These are phyloP conservation scores for Acomys russatus DNA, from an alignment of 2,797 vertebrate genomes.

Conservation along the genomic window DNA sequence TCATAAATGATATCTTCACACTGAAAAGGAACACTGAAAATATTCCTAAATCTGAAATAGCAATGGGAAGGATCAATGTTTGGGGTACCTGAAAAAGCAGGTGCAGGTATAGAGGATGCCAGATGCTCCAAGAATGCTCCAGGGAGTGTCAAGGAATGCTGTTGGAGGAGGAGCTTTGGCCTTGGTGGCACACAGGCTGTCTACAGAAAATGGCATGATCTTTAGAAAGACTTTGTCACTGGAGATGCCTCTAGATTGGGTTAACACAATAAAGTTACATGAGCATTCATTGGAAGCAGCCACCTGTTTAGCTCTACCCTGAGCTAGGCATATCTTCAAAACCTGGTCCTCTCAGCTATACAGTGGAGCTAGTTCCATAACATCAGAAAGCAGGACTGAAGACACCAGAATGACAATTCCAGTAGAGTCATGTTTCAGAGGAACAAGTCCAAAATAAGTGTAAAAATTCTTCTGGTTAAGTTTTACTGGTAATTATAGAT, in stretches of 20 bases:
- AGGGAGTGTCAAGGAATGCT: too few species aligned
- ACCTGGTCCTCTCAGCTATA: neutral
- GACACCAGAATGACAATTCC: too few species aligned
- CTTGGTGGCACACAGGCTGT: accelerated
- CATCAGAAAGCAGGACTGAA: neutral
- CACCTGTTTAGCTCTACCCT: neutral
- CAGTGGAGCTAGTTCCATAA: neutral
- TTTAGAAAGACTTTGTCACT: neutral
- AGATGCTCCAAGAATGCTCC: neutral
- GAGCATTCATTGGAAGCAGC: neutral
- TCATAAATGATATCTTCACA: neutral
- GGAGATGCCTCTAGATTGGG: accelerated
- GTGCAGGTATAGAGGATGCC: accelerated
- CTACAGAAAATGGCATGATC: accelerated
- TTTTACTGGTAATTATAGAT: neutral
- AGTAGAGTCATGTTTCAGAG: neutral
- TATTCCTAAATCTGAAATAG: neutral
- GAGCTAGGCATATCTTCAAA: neutral
- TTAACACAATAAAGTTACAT: neutral
- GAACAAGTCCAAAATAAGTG: too few species aligned
- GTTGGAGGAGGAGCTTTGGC: accelerated
- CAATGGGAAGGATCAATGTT: neutral
- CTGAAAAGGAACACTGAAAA: neutral
- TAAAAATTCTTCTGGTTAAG: neutral
- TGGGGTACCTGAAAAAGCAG: neutral